Base-by-base conservation (phyloP, 2,113 vertebrate species). In the Caracal caracal region DNA sequence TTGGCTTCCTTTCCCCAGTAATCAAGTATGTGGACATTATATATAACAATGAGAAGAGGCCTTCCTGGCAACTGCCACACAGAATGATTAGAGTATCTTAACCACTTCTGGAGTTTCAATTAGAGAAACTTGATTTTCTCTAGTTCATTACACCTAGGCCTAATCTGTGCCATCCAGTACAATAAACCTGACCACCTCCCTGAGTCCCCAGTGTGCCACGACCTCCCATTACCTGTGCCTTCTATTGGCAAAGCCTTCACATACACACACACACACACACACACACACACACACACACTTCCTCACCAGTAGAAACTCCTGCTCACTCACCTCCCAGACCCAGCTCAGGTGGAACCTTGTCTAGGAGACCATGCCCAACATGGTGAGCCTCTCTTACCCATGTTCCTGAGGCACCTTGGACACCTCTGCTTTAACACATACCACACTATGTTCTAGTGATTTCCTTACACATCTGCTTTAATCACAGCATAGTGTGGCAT, bases 1-100 rank as follows among this genome's bases (percentile, higher is more conserved):
- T 76, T 92, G 70, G 78, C 73, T 97, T 86, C 80, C 63, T 88
- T 93, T 84, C 76, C 79, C 79, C 53, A 56, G 75, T 33, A 61
- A 89, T 78, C 89, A 84, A 84, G 79, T 59, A 26, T 70, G 80
- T 47, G 76, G 66, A 90, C 66, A 47, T 83, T 53, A 81, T 56
- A 51, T 65, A 81, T 51, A 87, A 92, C 37, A 87, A 76, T 24
- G 76, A 93, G 65, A 93, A 79, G 20, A 82, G 11, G 49, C 6
- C 43, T 73, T 91, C 89, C 78, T 28, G 4, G 75, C 20, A 76
- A 94, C 37, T 37, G 63, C 80, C 33, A n/a, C 51, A 93, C 35
- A 56, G 40, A 53, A 90, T 15, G 33, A 85, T 73, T 73, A 81
- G 17, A 84, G 56, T n/a, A 51, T 82, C 95, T 84, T 84, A 73